Evolutionary conservation across 2,888 invertebrate genomes (phyloP), one percentile per base, ranked within the genome.

Genomic region (Lepidochrysops patricia): DNA sequence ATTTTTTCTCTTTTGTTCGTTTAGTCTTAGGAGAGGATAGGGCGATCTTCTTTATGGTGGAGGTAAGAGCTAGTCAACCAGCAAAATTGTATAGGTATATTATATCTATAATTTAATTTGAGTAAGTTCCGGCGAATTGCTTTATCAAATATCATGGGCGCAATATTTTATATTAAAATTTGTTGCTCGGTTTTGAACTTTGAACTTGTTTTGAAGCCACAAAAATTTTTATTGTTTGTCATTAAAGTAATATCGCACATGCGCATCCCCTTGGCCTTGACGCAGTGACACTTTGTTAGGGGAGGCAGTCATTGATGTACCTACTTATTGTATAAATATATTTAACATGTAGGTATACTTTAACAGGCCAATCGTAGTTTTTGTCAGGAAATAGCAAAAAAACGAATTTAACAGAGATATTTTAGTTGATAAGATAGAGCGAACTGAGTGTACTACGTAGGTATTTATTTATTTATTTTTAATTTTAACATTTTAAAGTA

Each of bases 241-340:
- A 77, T 69, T 71, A 71, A 72, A 77, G 71, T 71, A 19, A 19
- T 15, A 75, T 75, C 74, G 83, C 83, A 83, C 84, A 84, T 84
- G 84, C 84, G 84, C 83, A 73, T 70, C 72, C 71, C 70, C 67
- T 67, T 81, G 82, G 79, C 85, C 84, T 85, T 86, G 83, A 77
- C 68, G 72, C 72, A 72, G 74, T 77, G 75, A 77, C 74, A 77
- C 71, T 74, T 70, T 63, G 57, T 48, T 57, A 57, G 63, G 66
- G 66, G 67, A 64, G 57, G 62, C 63, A 58, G 60, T 58, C 25
- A 58, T 35, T 13, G 50, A 49, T 58, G n/a, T 49, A n/a, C n/a
- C n/a, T n/a, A n/a, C n/a, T 25, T 23, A 49, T 25, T 23, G 23
- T 49, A 13, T 58, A 43, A n/a, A 50, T 50, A 29, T 43, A 43